These are phyloP conservation scores for Pangasianodon gigas DNA, from an alignment of 2,113 vertebrate genomes.

Conservation along the genomic window DNA sequence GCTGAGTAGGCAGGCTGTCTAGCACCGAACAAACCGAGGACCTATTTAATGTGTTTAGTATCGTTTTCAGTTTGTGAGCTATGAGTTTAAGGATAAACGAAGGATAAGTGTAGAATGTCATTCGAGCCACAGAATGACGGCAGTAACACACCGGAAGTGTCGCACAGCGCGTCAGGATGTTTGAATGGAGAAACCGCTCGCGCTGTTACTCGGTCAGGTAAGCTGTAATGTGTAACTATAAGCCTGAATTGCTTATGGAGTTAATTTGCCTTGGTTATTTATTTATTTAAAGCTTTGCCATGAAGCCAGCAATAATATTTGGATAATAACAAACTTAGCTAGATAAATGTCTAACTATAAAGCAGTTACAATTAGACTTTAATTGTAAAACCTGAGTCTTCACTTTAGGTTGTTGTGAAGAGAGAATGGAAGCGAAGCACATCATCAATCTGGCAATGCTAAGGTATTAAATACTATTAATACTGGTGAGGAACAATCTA, in stretches of 20 bases:
- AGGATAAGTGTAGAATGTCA: neutral
- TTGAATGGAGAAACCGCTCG: neutral
- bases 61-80: neutral
- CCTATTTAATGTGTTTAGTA: neutral
- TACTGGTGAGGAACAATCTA: neutral
- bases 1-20: neutral
- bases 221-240: neutral
- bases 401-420: constrained; percentile 11
- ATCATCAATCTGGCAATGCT: constrained; percentile 9
- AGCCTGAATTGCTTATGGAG: neutral
- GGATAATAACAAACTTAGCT: neutral
- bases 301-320: neutral
- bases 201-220: neutral
- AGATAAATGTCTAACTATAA: neutral
- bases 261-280: neutral
- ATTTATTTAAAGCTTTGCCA: neutral
- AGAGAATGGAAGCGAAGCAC: neutral
- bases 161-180: neutral
- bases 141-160: neutral
- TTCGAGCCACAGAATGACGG: neutral
- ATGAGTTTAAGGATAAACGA: neutral
- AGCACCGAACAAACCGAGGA: neutral
- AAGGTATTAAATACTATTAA: neutral
- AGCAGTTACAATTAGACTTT: neutral
- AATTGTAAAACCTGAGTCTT: neutral